phyloP scores from a whole-genome alignment of 2,888 invertebrate species.

The Petrophora chlorosata region DNA sequence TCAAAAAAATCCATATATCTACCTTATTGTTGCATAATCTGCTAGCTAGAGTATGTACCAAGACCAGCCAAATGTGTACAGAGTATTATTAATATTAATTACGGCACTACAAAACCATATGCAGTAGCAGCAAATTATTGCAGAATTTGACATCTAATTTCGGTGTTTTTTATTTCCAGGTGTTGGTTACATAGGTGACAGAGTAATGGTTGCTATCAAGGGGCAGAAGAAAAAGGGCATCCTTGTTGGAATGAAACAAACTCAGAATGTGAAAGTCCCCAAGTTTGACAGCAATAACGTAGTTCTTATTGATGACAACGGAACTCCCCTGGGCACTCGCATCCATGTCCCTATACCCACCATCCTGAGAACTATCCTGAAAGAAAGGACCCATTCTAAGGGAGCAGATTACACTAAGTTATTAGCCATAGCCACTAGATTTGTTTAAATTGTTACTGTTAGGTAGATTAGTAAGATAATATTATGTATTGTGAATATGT shows the following conservation, averaged over 20 bases:
- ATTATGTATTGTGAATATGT: conserved; percentile 49
- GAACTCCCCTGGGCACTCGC: conserved; percentile 96
- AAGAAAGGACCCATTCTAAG: conserved; percentile 90
- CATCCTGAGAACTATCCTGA: conserved; percentile 91
- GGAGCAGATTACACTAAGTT: conserved; percentile 96
- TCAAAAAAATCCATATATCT: too few relatives aligned
- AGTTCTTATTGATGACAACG: conserved; percentile 97
- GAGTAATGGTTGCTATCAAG: conserved; percentile 95
- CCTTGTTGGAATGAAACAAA: conserved; percentile 90
- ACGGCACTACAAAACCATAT: too few relatives aligned
- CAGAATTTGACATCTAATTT: too few relatives aligned
- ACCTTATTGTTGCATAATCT: too few relatives aligned
- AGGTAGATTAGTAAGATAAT: conserved; percentile 33
- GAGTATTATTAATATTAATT: too few relatives aligned
- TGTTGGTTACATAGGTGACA: conserved; percentile 88
- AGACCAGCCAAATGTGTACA: too few relatives aligned
- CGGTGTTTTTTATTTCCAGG: conserved; percentile 52
- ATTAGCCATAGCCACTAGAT: conserved; percentile 93
- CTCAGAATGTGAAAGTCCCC: conserved; percentile 91
- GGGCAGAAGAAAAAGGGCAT: conserved; percentile 98
- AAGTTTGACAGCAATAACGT: conserved; percentile 98
- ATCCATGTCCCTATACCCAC: conserved; percentile 98
- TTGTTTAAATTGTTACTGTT: conserved; percentile 84
- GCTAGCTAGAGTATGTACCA: too few relatives aligned
- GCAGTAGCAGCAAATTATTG: too few relatives aligned